phyloP scores from a whole-genome alignment of 2,113 vertebrate species.

The Aix galericulata region DNA sequence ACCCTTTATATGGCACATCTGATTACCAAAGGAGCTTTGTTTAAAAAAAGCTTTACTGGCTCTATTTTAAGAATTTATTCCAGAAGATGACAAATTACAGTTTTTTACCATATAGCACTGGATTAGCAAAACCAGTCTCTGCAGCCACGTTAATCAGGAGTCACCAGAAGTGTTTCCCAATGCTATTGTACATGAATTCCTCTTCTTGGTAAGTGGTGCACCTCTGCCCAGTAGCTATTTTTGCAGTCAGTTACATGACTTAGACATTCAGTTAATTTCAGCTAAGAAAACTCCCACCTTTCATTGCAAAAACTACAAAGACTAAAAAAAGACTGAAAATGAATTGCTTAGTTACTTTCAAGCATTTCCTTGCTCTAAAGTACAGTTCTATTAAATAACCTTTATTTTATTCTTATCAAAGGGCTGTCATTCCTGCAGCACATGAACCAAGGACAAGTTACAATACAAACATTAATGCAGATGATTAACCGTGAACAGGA shows the following conservation, averaged over 20 bases:
- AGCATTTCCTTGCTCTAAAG: neutral
- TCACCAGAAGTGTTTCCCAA: neutral
- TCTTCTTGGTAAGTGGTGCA: neutral
- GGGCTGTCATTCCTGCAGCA: neutral
- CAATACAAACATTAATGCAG: slow-evolving; percentile 45
- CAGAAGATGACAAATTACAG: neutral
- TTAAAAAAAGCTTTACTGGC: neutral
- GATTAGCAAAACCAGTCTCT: neutral
- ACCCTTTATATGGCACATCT: neutral
- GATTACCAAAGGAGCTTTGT: neutral
- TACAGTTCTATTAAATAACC: neutral
- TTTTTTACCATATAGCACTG: neutral
- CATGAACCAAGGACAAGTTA: slow-evolving; percentile 23
- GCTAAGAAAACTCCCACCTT: neutral
- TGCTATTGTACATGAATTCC: neutral
- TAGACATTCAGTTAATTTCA: neutral
- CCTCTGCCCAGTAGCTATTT: neutral
- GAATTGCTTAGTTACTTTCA: neutral
- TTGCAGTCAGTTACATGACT: neutral
- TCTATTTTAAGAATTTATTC: neutral
- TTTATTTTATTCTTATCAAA: slow-evolving; percentile 33
- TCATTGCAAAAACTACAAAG: too few species aligned
- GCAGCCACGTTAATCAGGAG: neutral
- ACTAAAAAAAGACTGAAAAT: neutral
- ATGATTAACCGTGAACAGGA: slow-evolving; percentile 40